Evolutionary conservation across 2,888 invertebrate genomes (phyloP), one percentile per base, ranked within the genome.

Genomic region (Scaptomyza cyrtandrae): DNA sequence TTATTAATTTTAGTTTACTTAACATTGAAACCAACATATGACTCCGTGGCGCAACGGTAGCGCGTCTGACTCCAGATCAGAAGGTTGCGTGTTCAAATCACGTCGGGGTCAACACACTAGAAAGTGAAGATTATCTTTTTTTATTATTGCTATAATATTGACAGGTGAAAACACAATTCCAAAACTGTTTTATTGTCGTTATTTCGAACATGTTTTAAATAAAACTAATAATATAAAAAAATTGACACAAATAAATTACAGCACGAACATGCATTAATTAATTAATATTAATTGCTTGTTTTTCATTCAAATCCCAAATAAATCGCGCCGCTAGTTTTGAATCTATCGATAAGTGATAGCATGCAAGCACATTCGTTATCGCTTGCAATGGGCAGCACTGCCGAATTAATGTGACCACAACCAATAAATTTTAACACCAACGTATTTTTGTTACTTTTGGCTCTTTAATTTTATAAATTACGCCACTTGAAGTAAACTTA

Each of bases 351-450:
- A 58, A 31, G 0, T 19, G 11, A 35, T 24, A n/a, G 0, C 10
- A 24, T 11, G 2, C 7, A 11, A 1, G 14, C 7, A 4, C 9
- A 10, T n/a, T 3, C 2, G 14, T 16, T 46, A 56, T 35, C 13
- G 52, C n/a, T 27, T 39, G 37, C 4, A 11, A 52, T 39, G 27
- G 49, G 16, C 49, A 57, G n/a, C 56, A 39, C 27, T 57, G 27
- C 13, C 14, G 6, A 31, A 39, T 49, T 37, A 13, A 31, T n/a
- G 48, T 49, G 48, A 49, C 56, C 35, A 56, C 9, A 6, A 24
- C 24, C 3, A 35, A 2, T 2, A 4, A 5, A 9, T 6, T 35
- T 35, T 11, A 3, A n/a, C 2, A 7, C n/a, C 35, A n/a, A 35
- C 35, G 10, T 50, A 50, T 35, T 50, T 48, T 10, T 35, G 33